phyloP scores from a whole-genome alignment of 1,140 invertebrate genomes.

The Cotesia typhae region DNA sequence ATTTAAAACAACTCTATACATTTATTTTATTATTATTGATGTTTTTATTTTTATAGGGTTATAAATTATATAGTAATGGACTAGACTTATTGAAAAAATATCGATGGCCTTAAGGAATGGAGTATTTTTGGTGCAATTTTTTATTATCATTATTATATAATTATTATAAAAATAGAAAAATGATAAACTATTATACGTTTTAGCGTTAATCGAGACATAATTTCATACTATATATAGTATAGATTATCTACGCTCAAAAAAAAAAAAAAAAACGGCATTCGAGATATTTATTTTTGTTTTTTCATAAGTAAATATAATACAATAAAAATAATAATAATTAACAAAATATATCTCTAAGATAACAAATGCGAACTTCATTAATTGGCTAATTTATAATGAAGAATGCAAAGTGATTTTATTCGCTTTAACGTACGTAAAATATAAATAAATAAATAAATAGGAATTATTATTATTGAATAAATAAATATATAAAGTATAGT shows the following conservation, averaged over 20 bases:
- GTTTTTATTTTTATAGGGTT: too few species aligned
- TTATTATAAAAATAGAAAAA: too few species aligned
- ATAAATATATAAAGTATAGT: not conserved
- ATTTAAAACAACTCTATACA: not conserved
- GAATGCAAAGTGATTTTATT: constrained; percentile 58
- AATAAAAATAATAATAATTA: not conserved
- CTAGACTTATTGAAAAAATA: constrained; percentile 35
- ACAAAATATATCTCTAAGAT: not conserved
- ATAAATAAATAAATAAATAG: constrained; percentile 35
- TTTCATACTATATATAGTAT: constrained; percentile 15
- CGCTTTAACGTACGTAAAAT: constrained; percentile 56
- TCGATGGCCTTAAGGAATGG: constrained; percentile 40
- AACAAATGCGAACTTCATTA: constrained; percentile 13
- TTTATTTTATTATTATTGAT: too few species aligned
- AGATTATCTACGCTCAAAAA: constrained; percentile 14
- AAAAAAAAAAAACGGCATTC: constrained; percentile 17
- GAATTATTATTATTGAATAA: constrained; percentile 46
- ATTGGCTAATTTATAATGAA: constrained; percentile 33
- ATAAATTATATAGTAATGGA: constrained; percentile 28
- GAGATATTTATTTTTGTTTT: constrained; percentile 12
- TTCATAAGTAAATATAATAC: not conserved
- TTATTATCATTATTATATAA: constrained; percentile 20
- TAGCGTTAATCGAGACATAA: not conserved
- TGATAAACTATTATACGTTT: not conserved
- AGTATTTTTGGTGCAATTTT: constrained; percentile 19